Evolutionary conservation across 2,888 invertebrate genomes (phyloP).

Genomic region (Eubasilissa splendida): DNA sequence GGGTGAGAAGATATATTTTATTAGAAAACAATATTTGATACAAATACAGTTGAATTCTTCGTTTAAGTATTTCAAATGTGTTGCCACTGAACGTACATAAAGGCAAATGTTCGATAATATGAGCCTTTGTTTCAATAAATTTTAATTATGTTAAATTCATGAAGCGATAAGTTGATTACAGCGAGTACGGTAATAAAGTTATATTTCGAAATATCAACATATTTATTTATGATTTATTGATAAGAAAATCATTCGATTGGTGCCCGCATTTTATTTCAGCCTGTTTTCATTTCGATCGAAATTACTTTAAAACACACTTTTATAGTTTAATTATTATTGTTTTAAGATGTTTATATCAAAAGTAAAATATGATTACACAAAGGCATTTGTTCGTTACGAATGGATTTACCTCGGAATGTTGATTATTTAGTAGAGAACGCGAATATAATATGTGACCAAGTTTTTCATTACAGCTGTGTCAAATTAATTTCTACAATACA

Average conservation of each 20-base stretch:
- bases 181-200: constrained; percentile 40
- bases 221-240: constrained; percentile 46
- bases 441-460: constrained; percentile 14
- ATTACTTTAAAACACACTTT: constrained; percentile 43
- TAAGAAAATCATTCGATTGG: constrained; percentile 44
- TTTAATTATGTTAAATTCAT: constrained; percentile 47
- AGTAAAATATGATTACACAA: constrained; percentile 34
- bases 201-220: constrained; percentile 37
- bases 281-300: constrained; percentile 33
- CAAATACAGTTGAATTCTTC: too few relatives aligned
- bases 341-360: constrained; percentile 42
- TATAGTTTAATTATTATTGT: constrained; percentile 45
- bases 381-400: constrained; percentile 39
- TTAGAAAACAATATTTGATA: too few relatives aligned
- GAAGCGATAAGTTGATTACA: constrained; percentile 45
- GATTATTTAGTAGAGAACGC: constrained; percentile 13
- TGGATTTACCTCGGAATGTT: constrained; percentile 38
- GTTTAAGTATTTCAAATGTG: too few relatives aligned
- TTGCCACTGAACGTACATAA: not conserved
- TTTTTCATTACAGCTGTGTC: constrained; percentile 26
- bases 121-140: constrained; percentile 43
- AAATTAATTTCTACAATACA: constrained; percentile 21
- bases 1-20: too few relatives aligned
- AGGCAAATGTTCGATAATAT: constrained; percentile 19
- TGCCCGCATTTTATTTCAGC: constrained; percentile 28